Base-by-base conservation (phyloP, 2,888 invertebrate genomes). In the Agriopis leucophaearia region DNA sequence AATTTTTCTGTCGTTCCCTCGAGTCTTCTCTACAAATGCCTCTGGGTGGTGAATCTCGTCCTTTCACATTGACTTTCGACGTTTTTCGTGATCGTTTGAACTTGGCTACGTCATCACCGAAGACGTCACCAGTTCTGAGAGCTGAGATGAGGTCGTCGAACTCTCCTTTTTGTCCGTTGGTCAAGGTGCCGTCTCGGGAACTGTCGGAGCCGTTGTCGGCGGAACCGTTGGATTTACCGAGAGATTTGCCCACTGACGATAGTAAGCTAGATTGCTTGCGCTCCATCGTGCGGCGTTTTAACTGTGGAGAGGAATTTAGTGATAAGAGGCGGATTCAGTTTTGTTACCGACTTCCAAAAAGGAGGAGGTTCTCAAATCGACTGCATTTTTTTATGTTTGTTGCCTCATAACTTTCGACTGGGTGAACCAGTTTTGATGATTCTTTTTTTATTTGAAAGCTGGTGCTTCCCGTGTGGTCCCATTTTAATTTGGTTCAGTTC, bases 81-180 rank as follows among this genome's bases (percentile, higher is more conserved):
- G 92, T 82, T 75, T 94, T 94, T 44, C 94, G 81, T 0, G 94
- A 91, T 40, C 94, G 78, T 70, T 94, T 94, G 78, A 98, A 97
- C 90, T 99, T 99, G 63, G 98, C 98, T 81, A 99, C 97, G 85
- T 99, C 99, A 84, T 99, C 99, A 0, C 98, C 98, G 83, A 99
- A 99, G 0, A 99, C 98, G 82, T 99, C 98, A 0, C 99, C 99
- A 0, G 99, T 99, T 69, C 99, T 92, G 60, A 99, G 88, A 0
- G 99, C 99, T 0, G 99, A 99, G 84, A 99, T 99, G 77, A 99
- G 94, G 90, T 99, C 99, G 84, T 99, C 99, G 88, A 99, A 99
- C 90, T 99, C 99, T 9, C 99, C 98, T 82, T 98, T 96, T 81
- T 94, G 95, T 13, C 91, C 93, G 82, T 90, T 90, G 42, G 90